A percentile compares a stretch with the other conserved stretches of the same genome.
These are phyloP conservation scores for Drosophila bipectinata DNA, from an alignment of 1,140 invertebrate genomes.

Conservation along the genomic window DNA sequence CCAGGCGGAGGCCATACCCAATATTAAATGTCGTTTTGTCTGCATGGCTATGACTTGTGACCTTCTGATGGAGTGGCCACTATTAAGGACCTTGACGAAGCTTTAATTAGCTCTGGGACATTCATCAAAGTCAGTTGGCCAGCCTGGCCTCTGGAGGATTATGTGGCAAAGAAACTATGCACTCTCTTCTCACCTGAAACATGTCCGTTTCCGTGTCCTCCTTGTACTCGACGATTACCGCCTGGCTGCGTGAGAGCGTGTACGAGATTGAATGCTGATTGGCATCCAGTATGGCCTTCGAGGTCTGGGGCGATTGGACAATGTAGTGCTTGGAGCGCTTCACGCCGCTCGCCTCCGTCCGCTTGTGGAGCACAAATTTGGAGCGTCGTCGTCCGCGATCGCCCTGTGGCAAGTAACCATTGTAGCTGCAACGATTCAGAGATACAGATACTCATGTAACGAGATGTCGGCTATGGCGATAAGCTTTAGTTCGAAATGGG, in stretches of 20 bases:
- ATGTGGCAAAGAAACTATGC: neutral
- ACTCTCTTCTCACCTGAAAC: slow-evolving; percentile 92
- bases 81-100: neutral
- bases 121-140: slow-evolving; percentile 34
- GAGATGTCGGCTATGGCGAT: slow-evolving; percentile 57
- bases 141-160: neutral
- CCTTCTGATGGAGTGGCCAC: slow-evolving; percentile 19
- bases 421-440: slow-evolving; percentile 89
- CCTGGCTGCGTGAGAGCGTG: slow-evolving; percentile 97
- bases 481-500: slow-evolving; percentile 13
- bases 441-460: slow-evolving; percentile 20
- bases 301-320: slow-evolving; percentile 94
- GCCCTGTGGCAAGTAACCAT: slow-evolving; percentile 96
- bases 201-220: slow-evolving; percentile 98
- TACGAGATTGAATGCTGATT: slow-evolving; percentile 98
- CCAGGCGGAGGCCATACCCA: slow-evolving; percentile 40
- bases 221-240: slow-evolving; percentile 98
- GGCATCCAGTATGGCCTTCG: slow-evolving; percentile 95
- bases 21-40: slow-evolving; percentile 50
- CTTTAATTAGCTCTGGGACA: slow-evolving; percentile 30
- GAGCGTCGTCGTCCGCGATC: slow-evolving; percentile 96
- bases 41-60: slow-evolving; percentile 25
- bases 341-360: slow-evolving; percentile 94
- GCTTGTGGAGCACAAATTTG: slow-evolving; percentile 96
- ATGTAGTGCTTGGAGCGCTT: slow-evolving; percentile 97